Evolutionary conservation across 1,140 invertebrate species (phyloP).

Genomic region (Oncopodura yosiiana): DNA sequence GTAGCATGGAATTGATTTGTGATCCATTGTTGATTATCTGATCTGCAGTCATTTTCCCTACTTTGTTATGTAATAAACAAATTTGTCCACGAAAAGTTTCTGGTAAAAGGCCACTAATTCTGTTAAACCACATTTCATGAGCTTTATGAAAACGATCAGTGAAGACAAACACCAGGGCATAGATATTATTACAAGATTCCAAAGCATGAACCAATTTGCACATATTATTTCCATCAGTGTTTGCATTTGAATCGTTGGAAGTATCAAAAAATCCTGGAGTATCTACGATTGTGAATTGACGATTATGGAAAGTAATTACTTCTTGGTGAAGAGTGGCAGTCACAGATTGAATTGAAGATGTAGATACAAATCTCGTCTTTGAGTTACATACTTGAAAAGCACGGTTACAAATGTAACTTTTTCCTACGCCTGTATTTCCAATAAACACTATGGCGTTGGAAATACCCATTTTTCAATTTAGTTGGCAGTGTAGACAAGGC

Average conservation of each 20-base stretch:
- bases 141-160: background rate
- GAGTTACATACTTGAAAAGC: background rate
- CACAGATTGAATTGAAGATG: background rate
- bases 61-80: slow-evolving; percentile 1
- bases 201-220: slow-evolving; percentile 4
- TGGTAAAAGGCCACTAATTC: background rate
- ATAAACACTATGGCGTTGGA: slow-evolving; percentile 1
- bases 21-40: too few relatives aligned
- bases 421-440: slow-evolving; percentile 7
- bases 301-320: background rate
- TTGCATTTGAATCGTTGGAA: background rate
- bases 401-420: background rate
- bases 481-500: too few relatives aligned
- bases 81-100: background rate
- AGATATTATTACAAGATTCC: background rate
- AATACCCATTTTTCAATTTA: too few relatives aligned
- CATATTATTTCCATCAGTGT: background rate
- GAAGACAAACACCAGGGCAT: background rate
- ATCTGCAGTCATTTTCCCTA: background rate
- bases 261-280: slow-evolving; percentile 6
- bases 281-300: background rate
- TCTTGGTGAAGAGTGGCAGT: background rate
- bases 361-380: background rate
- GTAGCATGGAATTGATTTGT: too few relatives aligned
- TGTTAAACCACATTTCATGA: slow-evolving; percentile 5